These are phyloP conservation scores for Pristionchus fissidentatus DNA, from an alignment of 2,888 invertebrate genomes.

Conservation along the genomic window DNA sequence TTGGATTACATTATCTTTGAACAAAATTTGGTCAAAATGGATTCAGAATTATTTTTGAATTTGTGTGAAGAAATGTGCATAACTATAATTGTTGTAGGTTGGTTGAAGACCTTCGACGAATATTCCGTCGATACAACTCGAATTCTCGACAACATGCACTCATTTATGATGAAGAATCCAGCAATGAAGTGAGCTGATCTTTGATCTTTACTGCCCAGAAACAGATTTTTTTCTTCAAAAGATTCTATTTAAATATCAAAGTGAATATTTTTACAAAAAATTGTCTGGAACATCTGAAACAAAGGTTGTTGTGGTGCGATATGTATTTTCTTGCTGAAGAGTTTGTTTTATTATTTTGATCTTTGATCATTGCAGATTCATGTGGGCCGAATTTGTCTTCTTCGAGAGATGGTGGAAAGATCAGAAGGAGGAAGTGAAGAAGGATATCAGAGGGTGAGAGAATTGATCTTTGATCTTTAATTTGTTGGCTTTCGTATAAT, in stretches of 20 bases:
- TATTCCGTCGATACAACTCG: slow-evolving; percentile 89
- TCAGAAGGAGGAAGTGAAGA: slow-evolving; percentile 55
- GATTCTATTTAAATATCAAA: no score
- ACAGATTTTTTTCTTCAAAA: neutral
- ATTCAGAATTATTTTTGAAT: neutral
- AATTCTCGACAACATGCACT: slow-evolving; percentile 92
- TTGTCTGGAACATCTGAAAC: no score
- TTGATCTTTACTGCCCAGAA: neutral
- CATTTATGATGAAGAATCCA: slow-evolving; percentile 89
- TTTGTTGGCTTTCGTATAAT: no score
- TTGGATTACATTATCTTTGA: neutral
- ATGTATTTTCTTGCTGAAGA: no score
- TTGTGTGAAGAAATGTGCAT: no score
- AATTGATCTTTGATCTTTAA: slow-evolving; percentile 41
- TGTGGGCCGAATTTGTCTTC: slow-evolving; percentile 88
- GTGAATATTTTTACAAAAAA: no score
- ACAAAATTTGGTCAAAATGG: no score
- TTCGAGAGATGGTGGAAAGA: slow-evolving; percentile 91
- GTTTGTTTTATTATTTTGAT: neutral
- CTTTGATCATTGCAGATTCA: slow-evolving; percentile 85
- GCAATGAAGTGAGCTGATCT: slow-evolving; percentile 79
- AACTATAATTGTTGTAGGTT: slow-evolving; percentile 80
- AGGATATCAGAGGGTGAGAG: slow-evolving; percentile 57
- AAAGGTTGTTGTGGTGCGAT: no score
- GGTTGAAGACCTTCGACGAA: slow-evolving; percentile 94